Conservation (phyloP, 1,140 invertebrate species). For the Sitophilus oryzae region DNA sequence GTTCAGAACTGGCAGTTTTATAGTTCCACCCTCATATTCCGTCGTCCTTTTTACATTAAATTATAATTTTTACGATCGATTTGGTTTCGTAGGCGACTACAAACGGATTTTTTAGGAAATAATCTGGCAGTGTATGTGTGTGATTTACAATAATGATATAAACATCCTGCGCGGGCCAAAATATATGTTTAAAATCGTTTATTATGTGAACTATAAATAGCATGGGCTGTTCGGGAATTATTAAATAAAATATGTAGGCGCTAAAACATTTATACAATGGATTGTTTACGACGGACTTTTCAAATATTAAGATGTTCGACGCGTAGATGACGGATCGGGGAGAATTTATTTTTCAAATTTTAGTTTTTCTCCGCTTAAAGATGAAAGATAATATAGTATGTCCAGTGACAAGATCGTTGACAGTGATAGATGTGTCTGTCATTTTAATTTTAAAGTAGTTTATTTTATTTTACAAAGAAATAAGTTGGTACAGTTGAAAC, state of each 20-base stretch:
- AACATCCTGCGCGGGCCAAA: constrained; percentile 13
- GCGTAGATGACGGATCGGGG: not conserved
- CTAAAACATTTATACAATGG: not conserved
- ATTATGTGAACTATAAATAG: constrained; percentile 9
- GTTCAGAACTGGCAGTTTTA: not conserved
- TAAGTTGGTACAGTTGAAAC: no score
- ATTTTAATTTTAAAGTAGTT: no score
- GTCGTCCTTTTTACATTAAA: not conserved
- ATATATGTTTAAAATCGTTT: constrained; percentile 15
- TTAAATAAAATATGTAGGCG: not conserved
- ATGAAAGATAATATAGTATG: no score
- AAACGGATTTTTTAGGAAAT: not conserved
- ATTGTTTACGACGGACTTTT: not conserved
- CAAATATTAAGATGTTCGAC: not conserved
- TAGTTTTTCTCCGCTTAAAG: no score
- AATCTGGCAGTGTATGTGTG: not conserved
- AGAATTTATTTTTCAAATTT: not conserved
- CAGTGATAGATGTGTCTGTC: no score
- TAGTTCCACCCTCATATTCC: not conserved
- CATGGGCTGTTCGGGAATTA: not conserved
- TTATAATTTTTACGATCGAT: not conserved
- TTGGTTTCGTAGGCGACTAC: not conserved
- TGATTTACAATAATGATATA: constrained; percentile 18
- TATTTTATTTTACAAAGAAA: no score
- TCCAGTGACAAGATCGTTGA: no score